Base-by-base conservation (phyloP, 2,797 vertebrate species). In the Spinus olivaceus region DNA sequence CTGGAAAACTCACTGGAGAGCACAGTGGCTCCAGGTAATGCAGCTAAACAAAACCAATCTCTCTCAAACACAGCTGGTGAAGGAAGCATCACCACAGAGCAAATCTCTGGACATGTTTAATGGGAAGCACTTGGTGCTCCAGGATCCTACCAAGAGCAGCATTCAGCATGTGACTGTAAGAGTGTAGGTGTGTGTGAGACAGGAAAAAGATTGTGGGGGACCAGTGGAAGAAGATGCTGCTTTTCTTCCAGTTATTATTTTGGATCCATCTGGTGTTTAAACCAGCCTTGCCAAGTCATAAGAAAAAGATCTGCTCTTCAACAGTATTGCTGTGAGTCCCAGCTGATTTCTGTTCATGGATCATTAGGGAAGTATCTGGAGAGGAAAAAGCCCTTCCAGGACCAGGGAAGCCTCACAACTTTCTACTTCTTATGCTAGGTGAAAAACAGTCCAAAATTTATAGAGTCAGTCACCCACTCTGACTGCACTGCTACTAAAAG, bases 191-290 rank as follows among this genome's bases (percentile, higher is more conserved):
- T 89, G 72, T 81, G 79, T 21, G 74, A 95, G 92, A 95, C 90
- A 95, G 81, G 57, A 82, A 94, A 41, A 83, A 89, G 86, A 78
- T 71, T 86, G 69, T 65, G 76, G 53, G 60, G 39, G 61, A 86
- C 64, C 60, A 61, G 41, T 63, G 71, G 83, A 90, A 95, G 79
- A 70, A 90, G 88, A 91, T 67, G n/a, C 23, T 24, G 44, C 47
- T 95, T 95, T 93, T 88, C 60, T 92, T 93, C 60, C 69, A 89
- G 12, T 92, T 92, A 91, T 86, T 93, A 76, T 81, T 94, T 93
- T 83, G 47, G 50, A 86, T 93, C 92, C 94, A 94, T 94, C 88
- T 96, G 92, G 54, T 94, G 86, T 91, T 96, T 92, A 87, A 95
- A 61, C 9, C 22, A 96, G 59, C 33, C 72, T 81, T 94, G 91